Percentiles rank a stretch among this genome's conserved stretches.
Conservation (phyloP, 2,113 vertebrate genomes). For the Prinia subflava region DNA sequence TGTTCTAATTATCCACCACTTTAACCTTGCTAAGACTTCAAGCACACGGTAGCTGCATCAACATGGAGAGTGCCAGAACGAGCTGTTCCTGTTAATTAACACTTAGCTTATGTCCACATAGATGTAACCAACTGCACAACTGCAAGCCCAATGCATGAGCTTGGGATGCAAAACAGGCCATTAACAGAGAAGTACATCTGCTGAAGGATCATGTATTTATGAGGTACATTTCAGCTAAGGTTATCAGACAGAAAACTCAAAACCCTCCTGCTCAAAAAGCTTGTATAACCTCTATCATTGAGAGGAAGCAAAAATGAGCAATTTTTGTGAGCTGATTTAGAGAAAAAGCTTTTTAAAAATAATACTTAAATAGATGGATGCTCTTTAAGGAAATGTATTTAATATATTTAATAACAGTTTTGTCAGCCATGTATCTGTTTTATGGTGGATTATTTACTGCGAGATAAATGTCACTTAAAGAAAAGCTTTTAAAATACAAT, state of each 20-base stretch:
- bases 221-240: neutral
- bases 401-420: neutral
- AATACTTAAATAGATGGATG: neutral
- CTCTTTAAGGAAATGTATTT: neutral
- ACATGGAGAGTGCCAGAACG: neutral
- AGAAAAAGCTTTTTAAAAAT: neutral
- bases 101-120: neutral
- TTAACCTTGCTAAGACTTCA: neutral
- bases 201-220: neutral
- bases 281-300: neutral
- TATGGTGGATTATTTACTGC: neutral
- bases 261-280: neutral
- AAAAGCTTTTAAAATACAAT: neutral
- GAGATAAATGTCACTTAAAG: neutral
- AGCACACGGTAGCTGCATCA: rapidly evolving
- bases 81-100: neutral
- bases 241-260: neutral
- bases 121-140: neutral
- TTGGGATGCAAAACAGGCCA: neutral
- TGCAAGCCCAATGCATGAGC: neutral
- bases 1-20: neutral
- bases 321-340: neutral
- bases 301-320: neutral
- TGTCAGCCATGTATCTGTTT: neutral
- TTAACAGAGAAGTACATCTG: neutral